Base-by-base conservation (phyloP, 1,140 invertebrate species). In the Coptotermes formosanus region DNA sequence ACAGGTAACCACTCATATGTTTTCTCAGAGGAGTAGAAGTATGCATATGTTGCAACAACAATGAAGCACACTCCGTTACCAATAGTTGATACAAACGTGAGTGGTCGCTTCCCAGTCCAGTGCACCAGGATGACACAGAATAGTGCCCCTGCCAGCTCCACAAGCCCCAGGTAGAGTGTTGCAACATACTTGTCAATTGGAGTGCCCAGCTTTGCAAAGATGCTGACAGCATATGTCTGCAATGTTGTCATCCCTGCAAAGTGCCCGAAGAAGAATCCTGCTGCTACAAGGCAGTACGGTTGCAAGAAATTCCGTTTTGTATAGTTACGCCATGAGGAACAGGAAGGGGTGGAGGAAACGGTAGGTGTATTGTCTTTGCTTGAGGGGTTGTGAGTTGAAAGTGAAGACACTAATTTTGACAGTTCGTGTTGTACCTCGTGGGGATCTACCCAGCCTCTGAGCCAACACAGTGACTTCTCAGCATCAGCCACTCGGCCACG, bases 101-200 rank as follows among this genome's bases (percentile, higher is more conserved):
- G 89, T 0, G 92, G 92, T 44, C 96, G 90, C 89, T 96, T 96
- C 3, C 95, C 96, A 0, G 93, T 93, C 87, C 93, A 94, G 87
- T 95, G 94, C 0, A 96, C 94, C 3, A 94, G 88, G 8, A 93
- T 75, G 0, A 95, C 93, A 88, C 95, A 95, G 30, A 93, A 82
- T 6, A 94, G 88, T 0, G 94, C 82, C 16, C 87, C 87, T 7
- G 94, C 32, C 30, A 96, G 90, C 88, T 96, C 93, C 0, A 94
- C 93, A 1, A 95, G 89, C 0, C 95, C 95, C 9, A 96, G 90
- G 4, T 95, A 90, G 7, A 96, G 92, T 0, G 95, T 95, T 0
- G 95, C 95, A 32, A 94, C 93, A 89, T 95, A 96, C 88, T 94
- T 93, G 87, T 95, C 93, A 69, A 96, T 93, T 0, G 95, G 95